Evolutionary conservation across 2,888 invertebrate genomes (phyloP), one percentile per base, ranked within the genome.

Genomic region (Myathropa florea): DNA sequence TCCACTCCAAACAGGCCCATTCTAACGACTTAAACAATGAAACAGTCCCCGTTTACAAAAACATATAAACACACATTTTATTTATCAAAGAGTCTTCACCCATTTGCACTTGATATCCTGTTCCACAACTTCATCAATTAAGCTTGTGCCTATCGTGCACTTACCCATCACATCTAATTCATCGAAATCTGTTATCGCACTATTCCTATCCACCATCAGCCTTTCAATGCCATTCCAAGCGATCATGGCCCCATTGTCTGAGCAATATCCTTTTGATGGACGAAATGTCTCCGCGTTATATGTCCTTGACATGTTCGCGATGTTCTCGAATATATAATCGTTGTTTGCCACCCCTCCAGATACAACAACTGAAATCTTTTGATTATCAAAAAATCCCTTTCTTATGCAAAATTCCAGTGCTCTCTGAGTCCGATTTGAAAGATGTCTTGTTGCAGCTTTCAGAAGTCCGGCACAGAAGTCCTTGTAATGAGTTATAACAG

Each of bases 171-270:
- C 83, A 12, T 95, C 94, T 18, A 96, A 92, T 21, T 93, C 89
- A 83, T 95, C 94, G 64, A 96, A 89, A 77, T 81, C 88, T 67
- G 4, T 91, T 89, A 77, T 63, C 88, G 30, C 89, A 90, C 59
- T 90, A 59, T 18, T 85, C 82, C 3, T 60, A 59, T 30, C 33
- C 23, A 3, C 79, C 18, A 18, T 59, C 30, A 92, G 76, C 61
- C 95, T 96, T 93, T 99, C 98, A 70, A 98, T 93, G 9, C 98
- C 99, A 94, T 98, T 98, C 98, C 99, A 99, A 21, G 99, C 99
- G 89, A 99, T 97, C 99, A 99, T 99, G 36, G 98, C 95, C 7
- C 99, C 99, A 94, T 99, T 99, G 92, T 99, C 99, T 0, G 98
- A 98, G 91, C 99, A 99, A 10, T 98, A 94, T 90, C 94, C 94